A percentile compares a stretch with the other conserved stretches of the same genome.
Evolutionary conservation across 2,113 vertebrate species (phyloP).

Genomic region (Rhabdomys dilectus): DNA sequence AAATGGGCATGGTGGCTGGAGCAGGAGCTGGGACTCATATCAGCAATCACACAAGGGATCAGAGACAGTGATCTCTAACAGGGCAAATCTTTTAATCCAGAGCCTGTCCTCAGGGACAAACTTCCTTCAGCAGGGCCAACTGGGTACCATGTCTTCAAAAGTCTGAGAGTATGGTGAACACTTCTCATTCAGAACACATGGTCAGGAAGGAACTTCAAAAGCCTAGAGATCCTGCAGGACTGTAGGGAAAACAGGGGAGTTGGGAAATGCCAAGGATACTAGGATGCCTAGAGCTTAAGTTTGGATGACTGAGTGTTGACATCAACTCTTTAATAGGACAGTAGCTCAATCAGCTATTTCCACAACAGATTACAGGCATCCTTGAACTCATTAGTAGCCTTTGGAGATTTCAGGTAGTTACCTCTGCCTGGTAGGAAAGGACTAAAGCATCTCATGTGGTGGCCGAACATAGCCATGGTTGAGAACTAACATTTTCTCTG

Average conservation of each 20-base stretch:
- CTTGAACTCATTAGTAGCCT: background rate
- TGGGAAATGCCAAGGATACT: background rate
- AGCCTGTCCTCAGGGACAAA: background rate
- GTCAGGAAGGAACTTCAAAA: background rate
- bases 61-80: background rate
- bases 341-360: background rate
- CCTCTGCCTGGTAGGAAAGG: background rate
- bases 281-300: background rate
- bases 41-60: background rate
- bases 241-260: no score
- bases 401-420: background rate
- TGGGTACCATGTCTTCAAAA: background rate
- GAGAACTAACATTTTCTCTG: background rate
- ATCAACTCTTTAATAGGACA: background rate
- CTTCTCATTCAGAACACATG: background rate
- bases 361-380: background rate
- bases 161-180: background rate
- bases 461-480: background rate
- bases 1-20: background rate
- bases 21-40: background rate
- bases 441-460: background rate
- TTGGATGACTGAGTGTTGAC: background rate
- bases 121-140: background rate
- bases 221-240: background rate
- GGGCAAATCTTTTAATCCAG: background rate